Conservation (phyloP, 2,797 vertebrate genomes). For the Columba guinea region DNA sequence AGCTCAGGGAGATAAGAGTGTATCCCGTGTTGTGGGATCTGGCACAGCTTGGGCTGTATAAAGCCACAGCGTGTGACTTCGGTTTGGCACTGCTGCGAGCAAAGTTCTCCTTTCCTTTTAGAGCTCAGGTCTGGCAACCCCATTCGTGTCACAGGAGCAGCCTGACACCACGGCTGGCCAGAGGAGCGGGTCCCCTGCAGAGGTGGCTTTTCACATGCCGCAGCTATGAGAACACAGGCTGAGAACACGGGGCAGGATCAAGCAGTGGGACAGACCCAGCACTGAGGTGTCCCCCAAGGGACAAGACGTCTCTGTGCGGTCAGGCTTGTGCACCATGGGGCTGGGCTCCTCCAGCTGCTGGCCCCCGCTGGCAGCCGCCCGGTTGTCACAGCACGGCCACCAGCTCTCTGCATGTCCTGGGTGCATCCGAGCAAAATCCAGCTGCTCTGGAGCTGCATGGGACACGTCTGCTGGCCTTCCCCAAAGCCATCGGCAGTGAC, state of each 20-base stretch:
- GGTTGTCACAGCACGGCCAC: background rate
- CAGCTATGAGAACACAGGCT: background rate
- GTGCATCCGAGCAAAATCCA: background rate
- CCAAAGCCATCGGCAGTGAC: rapidly evolving
- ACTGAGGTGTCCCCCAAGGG: rapidly evolving
- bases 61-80: background rate
- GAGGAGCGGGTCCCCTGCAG: background rate
- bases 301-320: background rate
- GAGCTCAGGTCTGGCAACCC: background rate
- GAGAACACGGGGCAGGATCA: background rate
- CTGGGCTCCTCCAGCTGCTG: background rate
- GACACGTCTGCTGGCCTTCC: background rate
- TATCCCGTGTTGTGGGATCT: background rate
- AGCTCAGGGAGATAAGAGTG: background rate
- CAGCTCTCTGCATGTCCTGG: background rate
- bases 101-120: background rate
- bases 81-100: background rate
- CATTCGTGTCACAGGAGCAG: background rate
- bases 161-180: rapidly evolving
- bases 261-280: background rate
- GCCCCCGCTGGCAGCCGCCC: background rate
- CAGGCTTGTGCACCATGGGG: too few relatives aligned
- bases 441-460: rapidly evolving
- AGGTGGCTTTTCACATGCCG: background rate
- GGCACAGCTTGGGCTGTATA: background rate